Conservation (phyloP, 1,140 invertebrate genomes). For the Penaeus japonicus region DNA sequence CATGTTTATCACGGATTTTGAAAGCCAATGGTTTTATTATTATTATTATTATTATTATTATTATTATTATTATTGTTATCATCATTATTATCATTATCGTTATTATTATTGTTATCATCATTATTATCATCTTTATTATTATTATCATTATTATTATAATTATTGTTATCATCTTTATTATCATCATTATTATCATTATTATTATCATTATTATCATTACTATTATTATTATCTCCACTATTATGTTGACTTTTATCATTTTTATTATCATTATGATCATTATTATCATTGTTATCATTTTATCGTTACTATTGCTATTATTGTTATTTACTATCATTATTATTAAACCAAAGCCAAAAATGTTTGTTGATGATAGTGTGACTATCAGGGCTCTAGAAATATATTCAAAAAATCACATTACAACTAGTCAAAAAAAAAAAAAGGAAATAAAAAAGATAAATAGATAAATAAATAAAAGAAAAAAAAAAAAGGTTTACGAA, state of each 20-base stretch:
- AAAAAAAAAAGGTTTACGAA: too few relatives aligned
- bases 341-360: too few relatives aligned
- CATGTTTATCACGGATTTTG: too few relatives aligned
- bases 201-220: not conserved
- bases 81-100: not conserved
- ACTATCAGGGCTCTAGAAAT: too few relatives aligned
- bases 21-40: not conserved
- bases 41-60: not conserved
- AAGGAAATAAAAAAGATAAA: too few relatives aligned
- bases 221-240: not conserved
- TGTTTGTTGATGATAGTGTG: too few relatives aligned
- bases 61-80: not conserved
- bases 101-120: not conserved
- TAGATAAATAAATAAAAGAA: too few relatives aligned
- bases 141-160: not conserved
- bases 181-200: not conserved
- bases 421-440: too few relatives aligned
- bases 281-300: not conserved
- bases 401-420: too few relatives aligned
- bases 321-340: not conserved
- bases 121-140: not conserved
- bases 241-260: not conserved
- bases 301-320: not conserved
- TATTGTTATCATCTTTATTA: not conserved
- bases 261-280: too few relatives aligned